phyloP scores from a whole-genome alignment of 1,140 invertebrate genomes.

The Ganaspis sp. region DNA sequence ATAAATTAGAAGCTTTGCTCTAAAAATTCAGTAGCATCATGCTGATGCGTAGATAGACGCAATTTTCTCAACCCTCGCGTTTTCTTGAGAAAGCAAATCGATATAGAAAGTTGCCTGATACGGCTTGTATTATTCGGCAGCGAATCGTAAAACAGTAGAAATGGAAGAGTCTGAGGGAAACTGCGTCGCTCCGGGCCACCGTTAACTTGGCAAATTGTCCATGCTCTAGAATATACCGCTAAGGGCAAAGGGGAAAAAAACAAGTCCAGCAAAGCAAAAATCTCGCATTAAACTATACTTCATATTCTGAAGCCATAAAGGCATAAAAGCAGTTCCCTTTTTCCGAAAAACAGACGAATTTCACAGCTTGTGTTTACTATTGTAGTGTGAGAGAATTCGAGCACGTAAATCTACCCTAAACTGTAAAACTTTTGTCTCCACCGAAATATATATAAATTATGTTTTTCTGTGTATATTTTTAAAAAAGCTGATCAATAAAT shows the following conservation, averaged over 20 bases:
- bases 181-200: background rate
- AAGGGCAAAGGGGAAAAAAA: background rate
- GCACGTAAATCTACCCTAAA: too few species aligned
- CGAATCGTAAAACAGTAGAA: slow-evolving; percentile 36
- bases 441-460: too few species aligned
- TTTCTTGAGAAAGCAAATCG: slow-evolving; percentile 40
- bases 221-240: background rate
- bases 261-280: background rate
- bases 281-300: background rate
- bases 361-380: too few species aligned
- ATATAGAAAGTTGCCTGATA: slow-evolving; percentile 44
- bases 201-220: slow-evolving; percentile 2
- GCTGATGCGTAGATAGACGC: background rate
- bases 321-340: background rate
- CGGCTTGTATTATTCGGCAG: slow-evolving; percentile 39
- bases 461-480: too few species aligned
- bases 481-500: too few species aligned
- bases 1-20: background rate
- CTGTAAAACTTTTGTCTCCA: too few species aligned
- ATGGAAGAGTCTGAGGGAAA: slow-evolving; percentile 1
- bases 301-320: background rate
- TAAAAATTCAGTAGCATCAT: background rate
- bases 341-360: background rate
- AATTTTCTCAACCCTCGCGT: background rate
- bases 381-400: too few species aligned